Conservation (phyloP, 2,113 vertebrate species). For the Pteruthius melanotis region DNA sequence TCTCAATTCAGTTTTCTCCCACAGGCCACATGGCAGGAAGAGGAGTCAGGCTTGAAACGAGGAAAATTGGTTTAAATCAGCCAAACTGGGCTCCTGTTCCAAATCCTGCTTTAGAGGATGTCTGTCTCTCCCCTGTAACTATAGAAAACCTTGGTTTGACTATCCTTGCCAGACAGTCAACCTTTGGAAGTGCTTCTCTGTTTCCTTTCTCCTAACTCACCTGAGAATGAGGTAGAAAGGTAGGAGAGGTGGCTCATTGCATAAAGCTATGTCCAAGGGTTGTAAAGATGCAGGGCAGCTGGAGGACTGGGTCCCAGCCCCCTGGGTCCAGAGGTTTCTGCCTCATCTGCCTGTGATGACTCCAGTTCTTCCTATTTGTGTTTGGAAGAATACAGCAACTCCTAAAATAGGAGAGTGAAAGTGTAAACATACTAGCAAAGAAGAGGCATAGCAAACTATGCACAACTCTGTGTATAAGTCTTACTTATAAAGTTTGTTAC, state of each 20-base stretch:
- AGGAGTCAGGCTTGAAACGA: neutral
- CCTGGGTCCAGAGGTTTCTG: neutral
- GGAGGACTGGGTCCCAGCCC: neutral
- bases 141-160: neutral
- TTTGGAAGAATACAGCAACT: neutral
- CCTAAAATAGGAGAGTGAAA: neutral
- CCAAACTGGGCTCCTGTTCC: neutral
- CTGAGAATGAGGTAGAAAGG: rapidly evolving
- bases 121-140: neutral
- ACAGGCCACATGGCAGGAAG: neutral
- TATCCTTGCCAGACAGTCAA: neutral
- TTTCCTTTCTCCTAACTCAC: neutral
- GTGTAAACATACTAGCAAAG: neutral
- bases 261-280: neutral
- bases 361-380: neutral
- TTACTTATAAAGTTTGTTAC: neutral
- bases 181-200: neutral
- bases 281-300: neutral
- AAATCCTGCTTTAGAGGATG: neutral
- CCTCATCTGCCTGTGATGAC: neutral
- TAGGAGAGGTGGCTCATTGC: neutral
- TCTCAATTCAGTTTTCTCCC: neutral
- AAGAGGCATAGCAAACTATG: neutral
- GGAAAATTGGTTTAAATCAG: neutral
- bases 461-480: neutral